Evolutionary conservation across 2,888 invertebrate species (phyloP).

Genomic region (Chrysolina americana): DNA sequence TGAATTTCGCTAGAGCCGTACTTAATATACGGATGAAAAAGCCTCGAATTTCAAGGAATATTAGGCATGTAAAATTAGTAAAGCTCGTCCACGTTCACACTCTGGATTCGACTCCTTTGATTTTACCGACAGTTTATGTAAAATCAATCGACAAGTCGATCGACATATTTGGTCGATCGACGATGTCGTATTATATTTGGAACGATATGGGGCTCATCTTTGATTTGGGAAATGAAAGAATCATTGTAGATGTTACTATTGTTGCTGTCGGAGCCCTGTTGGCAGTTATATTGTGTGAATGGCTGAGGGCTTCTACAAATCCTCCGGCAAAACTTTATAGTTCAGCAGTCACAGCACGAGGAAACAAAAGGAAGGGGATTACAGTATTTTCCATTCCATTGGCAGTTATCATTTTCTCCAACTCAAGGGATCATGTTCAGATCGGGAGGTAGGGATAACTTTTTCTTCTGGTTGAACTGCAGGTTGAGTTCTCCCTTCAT

Average conservation of each 20-base stretch:
- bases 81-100: no score
- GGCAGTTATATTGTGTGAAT: slow-evolving; percentile 83
- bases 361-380: slow-evolving; percentile 77
- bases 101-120: no score
- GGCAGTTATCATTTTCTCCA: slow-evolving; percentile 87
- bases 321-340: slow-evolving; percentile 92
- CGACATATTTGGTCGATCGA: no score
- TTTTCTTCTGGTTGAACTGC: slow-evolving; percentile 75
- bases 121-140: no score
- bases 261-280: slow-evolving; percentile 60
- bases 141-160: no score
- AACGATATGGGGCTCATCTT: slow-evolving; percentile 94
- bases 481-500: slow-evolving; percentile 36
- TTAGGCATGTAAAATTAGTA: no score
- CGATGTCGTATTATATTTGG: slow-evolving; percentile 80
- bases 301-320: slow-evolving; percentile 91
- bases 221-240: slow-evolving; percentile 75
- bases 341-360: slow-evolving; percentile 82
- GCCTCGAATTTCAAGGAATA: no score
- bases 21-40: no score
- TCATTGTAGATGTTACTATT: slow-evolving; percentile 79
- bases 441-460: slow-evolving; percentile 83
- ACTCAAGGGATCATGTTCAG: slow-evolving; percentile 77
- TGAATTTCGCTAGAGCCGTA: no score
- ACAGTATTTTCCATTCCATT: slow-evolving; percentile 81